phyloP scores from a whole-genome alignment of 37 sponge, comb jelly and placozoan species.

The Beroe forskalii region DNA sequence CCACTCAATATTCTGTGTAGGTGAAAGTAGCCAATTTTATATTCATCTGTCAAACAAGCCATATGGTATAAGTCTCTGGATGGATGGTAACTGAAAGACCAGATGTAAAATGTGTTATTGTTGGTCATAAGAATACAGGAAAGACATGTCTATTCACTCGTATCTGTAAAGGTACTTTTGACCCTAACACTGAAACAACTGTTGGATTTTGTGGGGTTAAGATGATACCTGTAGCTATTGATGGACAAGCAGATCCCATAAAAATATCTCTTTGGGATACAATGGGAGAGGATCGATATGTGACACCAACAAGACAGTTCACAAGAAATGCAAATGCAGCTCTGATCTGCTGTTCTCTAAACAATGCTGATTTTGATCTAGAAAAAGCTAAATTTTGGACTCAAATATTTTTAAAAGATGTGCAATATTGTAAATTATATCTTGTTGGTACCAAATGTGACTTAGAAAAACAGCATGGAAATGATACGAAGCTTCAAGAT shows the following conservation, averaged over 20 bases:
- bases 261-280: conserved; percentile 31
- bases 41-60: too few species aligned
- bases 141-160: conserved; percentile 3
- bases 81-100: neutral
- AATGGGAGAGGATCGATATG: neutral
- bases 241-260: neutral
- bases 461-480: neutral
- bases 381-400: conserved; percentile 55
- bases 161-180: neutral
- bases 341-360: conserved; percentile 26
- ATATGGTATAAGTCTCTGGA: too few species aligned
- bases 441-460: conserved; percentile 54
- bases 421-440: neutral
- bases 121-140: conserved; percentile 9
- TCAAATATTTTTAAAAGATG: conserved; percentile 11
- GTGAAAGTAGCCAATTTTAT: too few species aligned
- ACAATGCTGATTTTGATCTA: conserved; percentile 35
- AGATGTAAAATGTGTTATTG: conserved; percentile 24
- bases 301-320: conserved; percentile 43
- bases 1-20: too few species aligned
- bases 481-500: neutral
- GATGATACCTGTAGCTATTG: neutral
- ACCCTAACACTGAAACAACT: conserved; percentile 6
- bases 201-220: neutral
- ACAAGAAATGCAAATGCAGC: conserved; percentile 36